Evolutionary conservation across 2,113 vertebrate genomes (phyloP), one percentile per base, ranked within the genome.

Genomic region (Pogona vitticeps): DNA sequence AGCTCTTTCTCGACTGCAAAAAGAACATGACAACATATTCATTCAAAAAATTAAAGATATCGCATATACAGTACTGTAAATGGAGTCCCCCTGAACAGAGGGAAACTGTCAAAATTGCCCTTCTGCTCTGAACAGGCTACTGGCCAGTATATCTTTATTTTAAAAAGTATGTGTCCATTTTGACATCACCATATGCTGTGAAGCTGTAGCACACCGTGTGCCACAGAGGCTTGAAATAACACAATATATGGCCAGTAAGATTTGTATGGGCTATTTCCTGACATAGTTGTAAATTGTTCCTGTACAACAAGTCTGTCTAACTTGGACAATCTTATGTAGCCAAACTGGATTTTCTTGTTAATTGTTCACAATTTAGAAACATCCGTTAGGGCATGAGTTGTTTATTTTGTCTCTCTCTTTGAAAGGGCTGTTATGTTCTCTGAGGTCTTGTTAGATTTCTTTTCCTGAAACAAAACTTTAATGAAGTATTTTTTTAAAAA

Each of bases 261-360:
- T 12, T 33, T 78, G 36, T 70, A 36, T 26, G 8, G 52, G 13
- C 18, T 77, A 77, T 76, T 87, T 26, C 28, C 59, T 67, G 58
- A n/a, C 18, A 68, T 18, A n/a, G 6, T 15, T 46, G 1, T n/a
- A 23, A 14, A 23, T 17, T 20, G n/a, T 76, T 68, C 42, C 56
- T 23, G 23, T 33, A 77, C 26, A 87, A 83, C 46, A 61, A 87
- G 10, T 82, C 14, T 70, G 20, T 13, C 68, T 38, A 79, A 26
- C 31, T 68, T 65, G 28, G 42, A 33, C 67, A 70, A 28, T 26
- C 31, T 80, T 78, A 65, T 78, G 85, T 36, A 26, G 38, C 77
- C 72, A 71, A 87, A 90, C 90, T 87, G 61, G 84, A 83, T 93
- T 93, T 93, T 90, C 92, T 71, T 78, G 63, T 71, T 70, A 52